Evolutionary conservation across 2,113 vertebrate genomes (phyloP).

Genomic region (Phylloscopus trochiloides): DNA sequence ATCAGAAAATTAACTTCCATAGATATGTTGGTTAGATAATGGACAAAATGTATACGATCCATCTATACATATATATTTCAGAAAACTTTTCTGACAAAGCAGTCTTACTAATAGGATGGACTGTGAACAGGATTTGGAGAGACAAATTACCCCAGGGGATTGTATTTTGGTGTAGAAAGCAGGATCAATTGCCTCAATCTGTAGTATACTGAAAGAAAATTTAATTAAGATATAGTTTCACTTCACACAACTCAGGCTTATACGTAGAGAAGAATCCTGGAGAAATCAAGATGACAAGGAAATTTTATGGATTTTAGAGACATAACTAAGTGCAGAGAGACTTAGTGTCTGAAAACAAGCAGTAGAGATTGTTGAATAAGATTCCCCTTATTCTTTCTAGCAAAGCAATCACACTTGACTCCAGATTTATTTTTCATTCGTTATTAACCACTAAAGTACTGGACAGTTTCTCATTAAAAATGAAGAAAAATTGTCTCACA

Average conservation of each 20-base stretch:
- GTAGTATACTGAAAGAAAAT: neutral
- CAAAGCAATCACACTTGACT: neutral
- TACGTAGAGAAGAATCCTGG: neutral
- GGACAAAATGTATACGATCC: neutral
- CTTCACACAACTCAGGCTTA: neutral
- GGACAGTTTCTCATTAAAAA: neutral
- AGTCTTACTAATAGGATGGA: neutral
- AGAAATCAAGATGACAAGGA: neutral
- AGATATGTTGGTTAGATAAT: neutral
- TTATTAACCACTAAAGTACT: neutral
- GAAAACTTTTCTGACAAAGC: neutral
- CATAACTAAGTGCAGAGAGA: neutral
- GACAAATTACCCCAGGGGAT: neutral
- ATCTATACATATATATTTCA: neutral
- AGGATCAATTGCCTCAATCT: neutral
- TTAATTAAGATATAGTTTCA: neutral
- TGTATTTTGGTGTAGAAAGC: neutral
- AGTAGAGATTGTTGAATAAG: neutral
- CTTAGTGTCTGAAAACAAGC: neutral
- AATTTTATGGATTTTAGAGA: neutral
- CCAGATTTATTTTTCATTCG: neutral
- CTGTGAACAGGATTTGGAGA: neutral
- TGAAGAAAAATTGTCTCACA: neutral
- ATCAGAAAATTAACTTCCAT: neutral
- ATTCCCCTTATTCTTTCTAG: neutral